A percentile compares a stretch with the other conserved stretches of the same genome.
These are phyloP conservation scores for Odontamblyopus lacepedii DNA, from an alignment of 2,797 vertebrate species.

Conservation along the genomic window DNA sequence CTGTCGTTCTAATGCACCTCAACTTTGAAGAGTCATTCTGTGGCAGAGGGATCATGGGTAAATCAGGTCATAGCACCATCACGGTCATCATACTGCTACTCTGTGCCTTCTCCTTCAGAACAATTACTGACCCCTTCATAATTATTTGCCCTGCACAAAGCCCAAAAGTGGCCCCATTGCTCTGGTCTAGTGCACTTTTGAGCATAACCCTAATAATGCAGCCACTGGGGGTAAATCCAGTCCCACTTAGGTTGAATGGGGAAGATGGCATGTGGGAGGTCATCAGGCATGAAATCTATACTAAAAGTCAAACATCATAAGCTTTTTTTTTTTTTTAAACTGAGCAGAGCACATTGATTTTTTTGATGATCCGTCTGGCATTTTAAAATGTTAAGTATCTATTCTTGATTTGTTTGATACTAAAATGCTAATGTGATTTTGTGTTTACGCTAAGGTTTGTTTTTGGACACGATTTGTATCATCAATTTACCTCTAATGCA, in stretches of 20 bases:
- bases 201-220: not conserved
- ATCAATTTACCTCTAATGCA: too few species aligned
- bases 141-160: conserved; percentile 43
- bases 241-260: not conserved
- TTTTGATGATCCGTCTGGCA: too few species aligned
- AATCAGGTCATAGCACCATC: conserved; percentile 56
- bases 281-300: not conserved
- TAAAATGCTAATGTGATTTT: too few species aligned
- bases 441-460: too few species aligned
- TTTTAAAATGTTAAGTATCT: too few species aligned
- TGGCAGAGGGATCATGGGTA: conserved; percentile 59
- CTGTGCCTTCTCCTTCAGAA: conserved; percentile 38
- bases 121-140: conserved; percentile 53
- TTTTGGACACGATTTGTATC: too few species aligned
- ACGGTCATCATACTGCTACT: conserved; percentile 52
- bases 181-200: conserved; percentile 5
- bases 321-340: too few species aligned
- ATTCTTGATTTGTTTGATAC: too few species aligned
- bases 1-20: conserved; percentile 67
- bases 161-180: conserved; percentile 2
- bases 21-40: conserved; percentile 66
- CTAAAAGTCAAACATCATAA: too few species aligned
- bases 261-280: not conserved
- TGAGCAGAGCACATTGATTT: too few species aligned
- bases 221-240: not conserved